Percentiles rank a stretch among this genome's conserved stretches.
phyloP scores from a whole-genome alignment of 2,888 invertebrate species.

The Bombyx huttoni region DNA sequence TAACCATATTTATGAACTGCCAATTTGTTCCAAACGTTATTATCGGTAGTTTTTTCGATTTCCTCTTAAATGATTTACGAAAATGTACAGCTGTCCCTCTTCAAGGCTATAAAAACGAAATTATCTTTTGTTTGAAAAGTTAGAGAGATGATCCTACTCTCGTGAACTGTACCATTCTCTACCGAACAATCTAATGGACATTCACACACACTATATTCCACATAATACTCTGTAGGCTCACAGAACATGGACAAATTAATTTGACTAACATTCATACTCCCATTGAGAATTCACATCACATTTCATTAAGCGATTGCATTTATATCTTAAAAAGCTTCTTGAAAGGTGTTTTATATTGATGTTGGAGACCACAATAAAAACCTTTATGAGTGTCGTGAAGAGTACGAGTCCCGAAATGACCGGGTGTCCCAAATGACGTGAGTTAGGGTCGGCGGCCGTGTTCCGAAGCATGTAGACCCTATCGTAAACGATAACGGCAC shows the following conservation, averaged over 20 bases:
- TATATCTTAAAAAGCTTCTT: not conserved
- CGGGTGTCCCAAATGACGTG: slow-evolving; percentile 36
- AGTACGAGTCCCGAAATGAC: slow-evolving; percentile 34
- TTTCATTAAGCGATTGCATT: not conserved
- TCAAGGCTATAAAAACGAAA: not conserved
- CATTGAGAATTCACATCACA: slow-evolving; percentile 6
- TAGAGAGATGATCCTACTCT: slow-evolving; percentile 2
- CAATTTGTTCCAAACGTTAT: slow-evolving; percentile 43
- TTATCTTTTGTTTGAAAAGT: slow-evolving; percentile 1
- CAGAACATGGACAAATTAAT: slow-evolving; percentile 7
- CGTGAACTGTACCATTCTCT: slow-evolving; percentile 18
- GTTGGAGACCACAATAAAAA: slow-evolving; percentile 37
- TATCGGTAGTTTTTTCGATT: slow-evolving; percentile 43
- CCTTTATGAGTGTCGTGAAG: slow-evolving; percentile 40
- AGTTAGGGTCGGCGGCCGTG: slow-evolving; percentile 31
- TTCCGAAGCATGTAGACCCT: slow-evolving; percentile 28
- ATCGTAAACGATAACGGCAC: slow-evolving; percentile 42
- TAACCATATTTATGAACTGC: slow-evolving; percentile 33
- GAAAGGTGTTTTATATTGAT: slow-evolving; percentile 18
- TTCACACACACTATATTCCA: slow-evolving; percentile 5
- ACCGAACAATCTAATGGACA: slow-evolving; percentile 4
- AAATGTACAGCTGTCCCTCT: slow-evolving; percentile 3
- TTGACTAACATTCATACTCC: slow-evolving; percentile 5
- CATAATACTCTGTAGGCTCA: not conserved
- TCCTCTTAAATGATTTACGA: slow-evolving; percentile 24